Evolutionary conservation across 1,140 invertebrate genomes (phyloP), one percentile per base, ranked within the genome.

Genomic region (Zelostemma sp.): DNA sequence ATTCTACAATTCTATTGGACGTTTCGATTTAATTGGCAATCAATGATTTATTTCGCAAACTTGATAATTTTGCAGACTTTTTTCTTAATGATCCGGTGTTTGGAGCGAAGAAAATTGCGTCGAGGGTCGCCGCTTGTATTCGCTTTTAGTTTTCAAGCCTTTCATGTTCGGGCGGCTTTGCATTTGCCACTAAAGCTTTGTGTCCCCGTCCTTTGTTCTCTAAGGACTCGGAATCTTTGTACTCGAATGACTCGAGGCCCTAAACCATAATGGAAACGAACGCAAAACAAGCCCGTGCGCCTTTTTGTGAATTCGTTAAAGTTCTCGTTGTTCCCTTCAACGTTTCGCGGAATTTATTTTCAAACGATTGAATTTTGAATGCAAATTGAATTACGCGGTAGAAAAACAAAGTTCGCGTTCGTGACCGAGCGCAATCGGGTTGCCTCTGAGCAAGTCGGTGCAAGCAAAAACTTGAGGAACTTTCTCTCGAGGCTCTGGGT

Each of bases 201-300:
- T 59, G 47, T 25, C 48, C 51, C 58, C 31, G 50, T 35, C 57
- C 55, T 68, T 68, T 68, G 67, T 69, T 69, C 60, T 56, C 21
- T 38, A 63, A 63, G 41, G 41, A 60, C 55, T 62, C 48, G 54
- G 53, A 59, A 63, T 60, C 45, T 64, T 14, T 47, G 38, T 54
- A 45, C 21, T 46, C 46, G 58, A 16, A 53, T 56, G 64, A 56
- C 21, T 56, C 48, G 18, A 47, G 55, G 43, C 57, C 54, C 38
- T 68, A 65, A 61, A 46, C 19, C 51, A 21, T 38, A 38, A 38
- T n/a, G 35, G 35, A 14, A 38, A 38, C 9, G 12, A 14, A 2
- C 1, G 3, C n/a, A n/a, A 38, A 38, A n/a, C 35, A 11, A 11
- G 11, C 1, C 35, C 35, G 12, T 38, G 21, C 21, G 21, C 35